Conservation (phyloP, 2,888 invertebrate genomes). For the Mayetiola destructor region DNA sequence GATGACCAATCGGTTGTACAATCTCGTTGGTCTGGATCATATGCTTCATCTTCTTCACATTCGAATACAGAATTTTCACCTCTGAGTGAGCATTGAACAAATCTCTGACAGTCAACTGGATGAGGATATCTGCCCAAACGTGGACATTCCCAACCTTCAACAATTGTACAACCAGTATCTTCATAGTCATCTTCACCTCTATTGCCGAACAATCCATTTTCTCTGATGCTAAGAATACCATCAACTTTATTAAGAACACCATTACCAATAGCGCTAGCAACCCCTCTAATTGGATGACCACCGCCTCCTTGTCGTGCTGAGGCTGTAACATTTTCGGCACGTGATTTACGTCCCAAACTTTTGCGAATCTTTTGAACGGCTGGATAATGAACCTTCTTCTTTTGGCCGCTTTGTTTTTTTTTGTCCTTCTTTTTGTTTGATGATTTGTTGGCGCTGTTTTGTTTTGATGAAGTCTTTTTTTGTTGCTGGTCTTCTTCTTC, state of each 20-base stretch:
- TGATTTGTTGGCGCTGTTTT: background rate
- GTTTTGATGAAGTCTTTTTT: background rate
- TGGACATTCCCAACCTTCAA: constrained; percentile 2
- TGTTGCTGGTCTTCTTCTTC: constrained; percentile 1
- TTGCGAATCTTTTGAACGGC: constrained; percentile 10
- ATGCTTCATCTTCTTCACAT: constrained; percentile 8
- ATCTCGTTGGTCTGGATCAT: background rate
- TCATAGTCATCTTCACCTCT: background rate
- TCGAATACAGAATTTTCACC: background rate
- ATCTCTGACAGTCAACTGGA: constrained; percentile 8
- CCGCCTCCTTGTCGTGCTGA: background rate
- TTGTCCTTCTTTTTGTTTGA: background rate
- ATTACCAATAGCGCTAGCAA: background rate
- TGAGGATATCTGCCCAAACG: background rate
- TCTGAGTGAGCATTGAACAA: background rate
- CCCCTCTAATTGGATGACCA: background rate
- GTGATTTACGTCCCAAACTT: background rate
- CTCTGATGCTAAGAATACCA: background rate
- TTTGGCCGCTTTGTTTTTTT: background rate
- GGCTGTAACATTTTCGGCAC: background rate
- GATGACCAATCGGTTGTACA: constrained; percentile 12
- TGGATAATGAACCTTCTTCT: constrained; percentile 5
- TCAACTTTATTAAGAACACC: constrained; percentile 4
- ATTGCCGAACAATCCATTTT: background rate
- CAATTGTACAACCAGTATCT: constrained; percentile 5